phyloP scores from a whole-genome alignment of 30 jellyfish, hydroid and myxozoan genomes.

The Nemopilema nomurai region DNA sequence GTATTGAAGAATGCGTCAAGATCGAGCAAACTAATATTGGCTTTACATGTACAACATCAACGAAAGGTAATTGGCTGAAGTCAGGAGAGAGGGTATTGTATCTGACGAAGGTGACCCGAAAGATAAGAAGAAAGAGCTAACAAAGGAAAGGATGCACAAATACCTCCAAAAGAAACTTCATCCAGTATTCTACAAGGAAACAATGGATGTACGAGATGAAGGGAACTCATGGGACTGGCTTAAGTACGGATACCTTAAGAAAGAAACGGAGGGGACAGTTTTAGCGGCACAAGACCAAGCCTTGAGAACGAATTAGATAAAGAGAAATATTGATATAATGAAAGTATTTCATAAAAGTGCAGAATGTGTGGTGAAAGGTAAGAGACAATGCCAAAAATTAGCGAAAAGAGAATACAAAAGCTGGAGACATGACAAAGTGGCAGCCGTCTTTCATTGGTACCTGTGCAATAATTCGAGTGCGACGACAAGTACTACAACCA shows the following conservation, averaged over 20 bases:
- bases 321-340: conserved; percentile 8
- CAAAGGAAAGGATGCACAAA: not conserved
- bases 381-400: conserved; percentile 16
- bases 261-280: not conserved
- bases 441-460: not conserved
- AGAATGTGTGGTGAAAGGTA: conserved; percentile 19
- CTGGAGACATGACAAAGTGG: conserved; percentile 9
- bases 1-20: not conserved
- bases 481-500: not conserved
- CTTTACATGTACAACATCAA: no score
- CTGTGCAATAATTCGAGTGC: not conserved
- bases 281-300: not conserved
- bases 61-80: not conserved
- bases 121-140: not conserved
- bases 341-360: conserved; percentile 18
- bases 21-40: no score
- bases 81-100: not conserved
- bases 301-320: not conserved
- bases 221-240: not conserved
- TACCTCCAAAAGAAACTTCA: not conserved
- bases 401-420: conserved; percentile 18
- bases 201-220: not conserved
- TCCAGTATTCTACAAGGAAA: not conserved
- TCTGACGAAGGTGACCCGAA: not conserved
- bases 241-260: not conserved